These are phyloP conservation scores for Drosophila merina DNA, from an alignment of 2,888 invertebrate species.

Conservation along the genomic window DNA sequence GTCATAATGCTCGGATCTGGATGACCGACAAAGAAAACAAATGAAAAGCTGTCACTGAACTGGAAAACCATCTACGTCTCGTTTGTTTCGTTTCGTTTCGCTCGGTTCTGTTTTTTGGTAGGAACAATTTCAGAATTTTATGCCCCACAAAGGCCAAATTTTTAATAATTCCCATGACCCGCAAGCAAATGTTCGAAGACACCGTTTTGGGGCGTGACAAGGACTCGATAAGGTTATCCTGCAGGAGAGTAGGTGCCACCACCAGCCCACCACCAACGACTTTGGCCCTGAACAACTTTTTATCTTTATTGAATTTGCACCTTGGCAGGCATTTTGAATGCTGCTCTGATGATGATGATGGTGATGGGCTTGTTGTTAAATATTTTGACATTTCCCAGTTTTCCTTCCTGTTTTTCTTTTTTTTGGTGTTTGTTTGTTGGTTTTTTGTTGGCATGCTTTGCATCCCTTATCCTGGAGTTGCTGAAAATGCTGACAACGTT, in stretches of 20 bases:
- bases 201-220: constrained; percentile 69
- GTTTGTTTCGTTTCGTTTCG: constrained; percentile 13
- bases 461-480: constrained; percentile 2
- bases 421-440: neutral
- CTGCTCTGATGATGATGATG: constrained; percentile 27
- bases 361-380: constrained; percentile 50
- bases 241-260: neutral
- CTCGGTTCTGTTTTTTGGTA: neutral
- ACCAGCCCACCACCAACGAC: neutral
- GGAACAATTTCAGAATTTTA: constrained; percentile 57
- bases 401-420: constrained; percentile 17
- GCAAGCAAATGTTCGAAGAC: constrained; percentile 49
- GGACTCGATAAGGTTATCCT: constrained; percentile 71
- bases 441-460: neutral
- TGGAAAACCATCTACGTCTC: constrained; percentile 51
- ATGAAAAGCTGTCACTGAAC: constrained; percentile 69
- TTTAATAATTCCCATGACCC: constrained; percentile 65
- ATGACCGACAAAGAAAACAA: constrained; percentile 39
- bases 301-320: constrained; percentile 79
- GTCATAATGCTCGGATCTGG: constrained; percentile 59
- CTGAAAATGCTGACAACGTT: constrained; percentile 40
- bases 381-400: constrained; percentile 49
- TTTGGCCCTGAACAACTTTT: constrained; percentile 44
- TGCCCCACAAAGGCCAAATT: constrained; percentile 67
- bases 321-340: constrained; percentile 73